phyloP scores from a whole-genome alignment of 30 jellyfish, hydroid and myxozoan genomes.

The Hydractinia echinata region DNA sequence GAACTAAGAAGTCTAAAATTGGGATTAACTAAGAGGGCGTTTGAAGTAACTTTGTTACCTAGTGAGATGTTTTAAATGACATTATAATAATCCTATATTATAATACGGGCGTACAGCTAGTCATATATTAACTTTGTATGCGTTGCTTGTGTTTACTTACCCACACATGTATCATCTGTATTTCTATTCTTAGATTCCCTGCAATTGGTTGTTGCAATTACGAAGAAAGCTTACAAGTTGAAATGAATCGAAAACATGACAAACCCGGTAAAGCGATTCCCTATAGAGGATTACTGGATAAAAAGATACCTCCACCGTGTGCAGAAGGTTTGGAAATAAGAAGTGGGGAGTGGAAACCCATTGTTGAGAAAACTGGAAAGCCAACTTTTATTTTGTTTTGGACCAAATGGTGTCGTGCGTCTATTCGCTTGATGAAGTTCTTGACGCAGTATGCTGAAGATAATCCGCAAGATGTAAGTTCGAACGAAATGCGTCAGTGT shows the following conservation, averaged over 20 bases:
- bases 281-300: conserved; percentile 35
- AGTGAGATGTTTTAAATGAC: too few species aligned
- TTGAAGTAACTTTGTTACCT: too few species aligned
- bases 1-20: too few species aligned
- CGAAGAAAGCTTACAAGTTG: conserved; percentile 29
- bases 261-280: conserved; percentile 40
- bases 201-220: conserved; percentile 44
- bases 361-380: conserved; percentile 34
- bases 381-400: conserved; percentile 54
- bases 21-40: too few species aligned
- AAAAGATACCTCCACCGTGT: conserved; percentile 33
- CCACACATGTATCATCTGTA: too few species aligned
- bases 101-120: too few species aligned
- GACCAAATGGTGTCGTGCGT: conserved; percentile 58
- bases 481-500: background rate
- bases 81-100: too few species aligned
- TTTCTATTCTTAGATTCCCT: conserved; percentile 29
- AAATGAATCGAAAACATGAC: conserved; percentile 34
- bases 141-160: too few species aligned
- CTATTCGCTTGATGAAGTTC: conserved; percentile 37
- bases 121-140: too few species aligned
- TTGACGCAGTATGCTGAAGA: conserved; percentile 41
- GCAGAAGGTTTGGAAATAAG: conserved; percentile 42
- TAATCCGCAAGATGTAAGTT: conserved; percentile 34
- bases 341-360: conserved; percentile 49